Conservation (phyloP, 2,113 vertebrate genomes). For the Coryphaenoides rupestris region DNA sequence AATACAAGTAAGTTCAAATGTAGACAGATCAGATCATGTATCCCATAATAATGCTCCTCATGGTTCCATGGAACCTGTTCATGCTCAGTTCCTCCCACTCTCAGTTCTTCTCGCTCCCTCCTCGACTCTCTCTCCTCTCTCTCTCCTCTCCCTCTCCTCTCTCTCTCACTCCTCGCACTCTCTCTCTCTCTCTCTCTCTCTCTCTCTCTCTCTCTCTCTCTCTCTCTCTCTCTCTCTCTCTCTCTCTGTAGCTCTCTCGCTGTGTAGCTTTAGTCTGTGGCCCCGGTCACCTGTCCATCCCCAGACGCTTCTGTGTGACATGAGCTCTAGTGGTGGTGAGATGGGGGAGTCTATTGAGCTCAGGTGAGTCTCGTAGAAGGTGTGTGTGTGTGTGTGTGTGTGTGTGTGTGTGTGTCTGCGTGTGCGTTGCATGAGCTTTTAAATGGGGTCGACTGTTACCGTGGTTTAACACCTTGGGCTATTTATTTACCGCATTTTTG, state of each 20-base stretch:
- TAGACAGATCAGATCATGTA: too few relatives aligned
- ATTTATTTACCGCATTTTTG: conserved; percentile 22
- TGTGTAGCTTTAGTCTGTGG: neutral
- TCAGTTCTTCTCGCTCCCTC: neutral
- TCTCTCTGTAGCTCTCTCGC: conserved; percentile 14
- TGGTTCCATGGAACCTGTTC: neutral
- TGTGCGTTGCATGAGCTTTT: conserved; percentile 13
- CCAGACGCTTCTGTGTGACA: conserved; percentile 37
- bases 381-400: neutral
- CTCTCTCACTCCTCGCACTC: conserved; percentile 7
- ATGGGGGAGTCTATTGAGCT: conserved; percentile 71
- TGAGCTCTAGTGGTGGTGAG: conserved; percentile 61
- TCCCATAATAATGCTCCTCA: neutral
- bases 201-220: neutral
- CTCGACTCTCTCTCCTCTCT: neutral
- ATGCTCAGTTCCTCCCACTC: neutral
- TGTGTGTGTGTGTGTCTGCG: conserved; percentile 1
- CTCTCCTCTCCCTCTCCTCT: conserved; percentile 10
- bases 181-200: too few relatives aligned
- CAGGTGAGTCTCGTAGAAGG: conserved; percentile 60
- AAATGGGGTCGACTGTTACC: conserved; percentile 46
- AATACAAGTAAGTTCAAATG: too few relatives aligned
- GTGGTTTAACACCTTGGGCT: conserved; percentile 24
- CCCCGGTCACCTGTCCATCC: conserved; percentile 29
- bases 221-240: conserved; percentile 15